These are phyloP conservation scores for Phrixothrix hirtus DNA, from an alignment of 2,888 invertebrate genomes.

Conservation along the genomic window DNA sequence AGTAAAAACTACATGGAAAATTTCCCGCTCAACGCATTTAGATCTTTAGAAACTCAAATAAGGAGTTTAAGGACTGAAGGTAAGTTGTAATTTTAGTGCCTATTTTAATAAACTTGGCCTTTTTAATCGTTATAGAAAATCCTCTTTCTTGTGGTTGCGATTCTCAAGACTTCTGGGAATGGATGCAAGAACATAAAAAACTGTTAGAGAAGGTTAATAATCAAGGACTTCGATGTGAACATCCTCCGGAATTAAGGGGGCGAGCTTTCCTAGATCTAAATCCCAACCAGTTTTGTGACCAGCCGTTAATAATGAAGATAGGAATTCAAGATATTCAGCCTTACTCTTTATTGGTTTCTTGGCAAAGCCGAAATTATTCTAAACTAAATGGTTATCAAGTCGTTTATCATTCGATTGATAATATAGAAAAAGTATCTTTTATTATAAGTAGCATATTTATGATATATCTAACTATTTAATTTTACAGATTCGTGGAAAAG, in stretches of 20 bases:
- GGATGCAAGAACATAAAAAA: slow-evolving; percentile 87
- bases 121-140: slow-evolving; percentile 67
- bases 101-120: background rate
- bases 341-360: slow-evolving; percentile 82
- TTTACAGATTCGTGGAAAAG: slow-evolving; percentile 74
- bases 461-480: slow-evolving; percentile 2
- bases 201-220: slow-evolving; percentile 56
- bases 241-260: slow-evolving; percentile 79
- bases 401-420: slow-evolving; percentile 75
- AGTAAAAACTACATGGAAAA: slow-evolving; percentile 82
- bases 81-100: slow-evolving; percentile 54
- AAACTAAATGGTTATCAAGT: slow-evolving; percentile 84
- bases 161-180: slow-evolving; percentile 88
- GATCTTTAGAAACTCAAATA: slow-evolving; percentile 80
- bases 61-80: slow-evolving; percentile 79
- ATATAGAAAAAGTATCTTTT: slow-evolving; percentile 63
- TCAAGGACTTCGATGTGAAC: slow-evolving; percentile 71
- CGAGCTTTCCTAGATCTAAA: slow-evolving; percentile 74
- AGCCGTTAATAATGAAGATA: slow-evolving; percentile 79
- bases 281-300: slow-evolving; percentile 82
- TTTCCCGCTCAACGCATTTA: slow-evolving; percentile 76
- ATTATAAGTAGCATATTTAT: slow-evolving; percentile 35
- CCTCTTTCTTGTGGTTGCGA: slow-evolving; percentile 89
- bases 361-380: slow-evolving; percentile 87
- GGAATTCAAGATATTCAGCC: slow-evolving; percentile 88